phyloP scores from a whole-genome alignment of 2,888 invertebrate genomes.

The Leptinotarsa tumamoca region DNA sequence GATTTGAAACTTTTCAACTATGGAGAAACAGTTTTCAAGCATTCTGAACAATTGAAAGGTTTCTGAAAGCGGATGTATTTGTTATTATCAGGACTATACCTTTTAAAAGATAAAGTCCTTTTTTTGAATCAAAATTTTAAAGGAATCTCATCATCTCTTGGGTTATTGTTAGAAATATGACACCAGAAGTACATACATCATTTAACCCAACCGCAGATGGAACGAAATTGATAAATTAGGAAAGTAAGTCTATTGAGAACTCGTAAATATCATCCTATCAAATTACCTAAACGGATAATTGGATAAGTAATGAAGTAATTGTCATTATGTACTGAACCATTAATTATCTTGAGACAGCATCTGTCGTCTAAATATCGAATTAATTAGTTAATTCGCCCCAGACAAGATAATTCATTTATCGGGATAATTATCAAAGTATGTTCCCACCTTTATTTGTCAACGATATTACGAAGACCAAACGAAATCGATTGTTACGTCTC shows the following conservation, averaged over 20 bases:
- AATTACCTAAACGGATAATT: constrained; percentile 45
- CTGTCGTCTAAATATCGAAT: constrained; percentile 47
- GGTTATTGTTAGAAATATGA: no score
- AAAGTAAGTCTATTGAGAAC: constrained; percentile 4
- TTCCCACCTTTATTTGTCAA: constrained; percentile 45
- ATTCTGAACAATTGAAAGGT: no score
- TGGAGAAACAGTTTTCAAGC: no score
- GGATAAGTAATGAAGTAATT: constrained; percentile 52
- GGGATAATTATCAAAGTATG: constrained; percentile 40
- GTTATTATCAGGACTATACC: no score
- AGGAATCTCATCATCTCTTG: no score
- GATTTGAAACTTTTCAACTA: no score
- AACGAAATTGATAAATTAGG: constrained; percentile 6
- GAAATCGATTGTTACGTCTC: not conserved
- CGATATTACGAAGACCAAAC: not conserved
- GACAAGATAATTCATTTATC: constrained; percentile 45
- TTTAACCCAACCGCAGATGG: not conserved
- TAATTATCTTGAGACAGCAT: constrained; percentile 44
- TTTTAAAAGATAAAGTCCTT: no score
- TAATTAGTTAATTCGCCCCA: constrained; percentile 45
- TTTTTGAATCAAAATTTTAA: no score
- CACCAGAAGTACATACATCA: no score
- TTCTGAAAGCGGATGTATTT: no score
- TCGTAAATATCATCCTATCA: constrained; percentile 30
- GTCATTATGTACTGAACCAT: constrained; percentile 36